Evolutionary conservation across 2,797 vertebrate genomes (phyloP), one percentile per base, ranked within the genome.

Genomic region (Tauraco hartlaubi): DNA sequence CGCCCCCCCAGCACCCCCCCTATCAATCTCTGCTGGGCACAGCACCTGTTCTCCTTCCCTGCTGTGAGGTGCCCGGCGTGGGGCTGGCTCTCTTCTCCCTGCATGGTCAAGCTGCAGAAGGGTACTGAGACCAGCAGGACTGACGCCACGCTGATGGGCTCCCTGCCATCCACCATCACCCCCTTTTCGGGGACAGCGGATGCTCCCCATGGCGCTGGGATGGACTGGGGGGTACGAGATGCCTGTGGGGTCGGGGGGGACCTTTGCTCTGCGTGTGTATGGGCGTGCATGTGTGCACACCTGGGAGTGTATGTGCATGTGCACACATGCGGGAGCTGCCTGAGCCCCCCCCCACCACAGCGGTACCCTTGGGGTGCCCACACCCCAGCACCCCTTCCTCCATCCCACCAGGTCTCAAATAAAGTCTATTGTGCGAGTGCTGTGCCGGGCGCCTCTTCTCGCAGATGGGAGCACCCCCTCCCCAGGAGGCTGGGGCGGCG

Each of bases 391-490:
- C 58, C 33, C 74, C 55, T 28, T 35, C 62, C 62, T 81, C 80
- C 89, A 28, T 89, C 86, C 87, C 8, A 22, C 78, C 86, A 41
- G 77, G 86, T 90, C 84, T 93, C 35, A 5, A 97, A 97, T 97
- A 97, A 97, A 97, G 80, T 93, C 46, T 61, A 26, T 94, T 11
- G 81, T 96, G 96, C 26, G 66, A 95, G 66, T 1, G 1, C 76
- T 49, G 73, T 1, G 17, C 77, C 1, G 2, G 31, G 35, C 9
- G 0, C 58, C 41, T 94, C 58, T 88, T 83, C 85, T 88, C 91
- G 41, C 1, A 0, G 49, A 7, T 23, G 29, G 67, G 41, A 39
- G 9, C 31, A 51, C 14, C 21, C 46, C 21, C 16, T 61, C 21
- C 72, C 18, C 3, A 0, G 11, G 9, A 20, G 44, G 9, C 14